Percentiles rank a stretch among this genome's conserved stretches.
phyloP scores from a whole-genome alignment of 1,140 invertebrate species.

The Drosophila bipectinata region DNA sequence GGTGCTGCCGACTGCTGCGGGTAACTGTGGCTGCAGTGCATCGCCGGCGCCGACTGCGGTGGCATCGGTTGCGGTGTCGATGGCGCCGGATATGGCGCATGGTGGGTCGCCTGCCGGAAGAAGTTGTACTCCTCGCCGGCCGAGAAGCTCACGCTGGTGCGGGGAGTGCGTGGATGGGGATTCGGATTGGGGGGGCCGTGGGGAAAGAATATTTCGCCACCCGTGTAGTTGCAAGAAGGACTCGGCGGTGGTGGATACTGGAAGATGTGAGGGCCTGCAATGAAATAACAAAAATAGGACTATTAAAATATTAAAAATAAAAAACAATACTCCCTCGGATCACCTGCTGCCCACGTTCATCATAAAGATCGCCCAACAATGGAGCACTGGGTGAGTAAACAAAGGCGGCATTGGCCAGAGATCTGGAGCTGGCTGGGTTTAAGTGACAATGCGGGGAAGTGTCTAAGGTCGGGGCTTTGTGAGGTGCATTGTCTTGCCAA shows the following conservation, averaged over 20 bases:
- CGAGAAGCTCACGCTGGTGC: conserved; percentile 73
- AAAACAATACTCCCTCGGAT: background rate
- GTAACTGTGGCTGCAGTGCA: conserved; percentile 74
- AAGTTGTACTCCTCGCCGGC: conserved; percentile 72
- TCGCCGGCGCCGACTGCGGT: conserved; percentile 75
- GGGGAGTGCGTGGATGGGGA: conserved; percentile 68
- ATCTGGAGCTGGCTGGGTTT: conserved; percentile 5
- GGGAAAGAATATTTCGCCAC: conserved; percentile 76
- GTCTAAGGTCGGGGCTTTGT: conserved; percentile 61
- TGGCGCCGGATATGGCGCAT: conserved; percentile 63
- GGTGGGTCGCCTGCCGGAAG: conserved; percentile 65
- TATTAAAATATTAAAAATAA: background rate
- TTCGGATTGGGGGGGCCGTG: conserved; percentile 44
- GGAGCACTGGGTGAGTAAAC: conserved; percentile 34
- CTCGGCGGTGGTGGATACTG: conserved; percentile 81
- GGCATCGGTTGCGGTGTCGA: conserved; percentile 70
- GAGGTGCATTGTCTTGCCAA: conserved; percentile 36
- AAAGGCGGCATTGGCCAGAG: conserved; percentile 56
- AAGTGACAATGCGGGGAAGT: conserved; percentile 71
- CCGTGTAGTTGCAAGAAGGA: conserved; percentile 73
- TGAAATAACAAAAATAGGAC: background rate
- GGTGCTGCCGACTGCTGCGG: conserved; percentile 57
- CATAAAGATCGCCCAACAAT: conserved; percentile 21
- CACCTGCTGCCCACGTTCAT: background rate
- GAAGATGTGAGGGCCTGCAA: conserved; percentile 77